phyloP scores from a whole-genome alignment of 2,888 invertebrate species.

The Dryobota labecula region DNA sequence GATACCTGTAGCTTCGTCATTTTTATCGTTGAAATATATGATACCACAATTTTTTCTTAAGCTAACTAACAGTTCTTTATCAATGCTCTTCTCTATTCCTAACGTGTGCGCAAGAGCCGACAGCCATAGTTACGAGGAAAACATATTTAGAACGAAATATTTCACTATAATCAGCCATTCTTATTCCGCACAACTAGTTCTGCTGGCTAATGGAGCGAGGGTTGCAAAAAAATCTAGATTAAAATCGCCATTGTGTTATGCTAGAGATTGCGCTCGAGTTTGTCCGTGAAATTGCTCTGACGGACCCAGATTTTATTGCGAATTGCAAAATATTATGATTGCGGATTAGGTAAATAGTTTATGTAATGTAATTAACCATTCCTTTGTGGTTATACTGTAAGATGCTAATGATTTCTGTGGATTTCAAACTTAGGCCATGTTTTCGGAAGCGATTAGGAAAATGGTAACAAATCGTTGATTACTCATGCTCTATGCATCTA shows the following conservation, averaged over 20 bases:
- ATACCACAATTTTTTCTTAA: not conserved
- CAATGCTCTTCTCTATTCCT: constrained; percentile 27
- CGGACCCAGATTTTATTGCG: constrained; percentile 25
- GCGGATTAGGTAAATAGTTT: constrained; percentile 32
- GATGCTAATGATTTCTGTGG: constrained; percentile 21
- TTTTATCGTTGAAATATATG: not conserved
- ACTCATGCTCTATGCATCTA: not conserved
- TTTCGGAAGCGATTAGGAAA: not conserved
- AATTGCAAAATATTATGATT: constrained; percentile 46
- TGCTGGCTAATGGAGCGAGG: constrained; percentile 46
- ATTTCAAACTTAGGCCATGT: constrained; percentile 9
- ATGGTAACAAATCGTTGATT: not conserved
- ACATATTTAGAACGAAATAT: constrained; percentile 48
- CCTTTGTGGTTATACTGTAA: constrained; percentile 11
- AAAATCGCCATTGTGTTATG: constrained; percentile 40
- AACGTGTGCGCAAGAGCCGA: constrained; percentile 19
- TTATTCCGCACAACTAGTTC: constrained; percentile 56
- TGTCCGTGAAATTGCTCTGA: constrained; percentile 42
- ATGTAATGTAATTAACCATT: constrained; percentile 15
- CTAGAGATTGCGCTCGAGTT: constrained; percentile 37
- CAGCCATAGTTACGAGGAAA: constrained; percentile 25
- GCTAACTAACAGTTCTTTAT: constrained; percentile 12
- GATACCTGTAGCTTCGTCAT: not conserved
- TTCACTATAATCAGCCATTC: constrained; percentile 49
- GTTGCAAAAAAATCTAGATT: constrained; percentile 55